Conservation (phyloP, 1,140 invertebrate species). For the Paralvinella palmiformis region DNA sequence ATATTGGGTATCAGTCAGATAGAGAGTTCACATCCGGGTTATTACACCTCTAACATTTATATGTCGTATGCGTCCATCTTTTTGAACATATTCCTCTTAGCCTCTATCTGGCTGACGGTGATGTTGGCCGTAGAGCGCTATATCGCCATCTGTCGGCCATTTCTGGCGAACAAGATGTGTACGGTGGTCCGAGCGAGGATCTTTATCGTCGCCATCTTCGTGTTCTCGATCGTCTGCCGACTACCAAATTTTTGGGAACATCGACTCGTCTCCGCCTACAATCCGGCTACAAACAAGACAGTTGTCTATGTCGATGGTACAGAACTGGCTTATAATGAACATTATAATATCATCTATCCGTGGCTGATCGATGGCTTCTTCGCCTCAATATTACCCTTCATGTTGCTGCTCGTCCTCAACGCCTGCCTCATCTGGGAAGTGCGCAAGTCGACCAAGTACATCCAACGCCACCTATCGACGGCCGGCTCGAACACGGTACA, state of each 20-base stretch:
- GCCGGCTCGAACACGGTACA: slow-evolving; percentile 49
- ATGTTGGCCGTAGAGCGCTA: slow-evolving; percentile 18
- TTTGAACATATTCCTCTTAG: slow-evolving; percentile 25
- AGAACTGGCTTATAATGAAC: slow-evolving; percentile 46
- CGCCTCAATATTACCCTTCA: slow-evolving; percentile 59
- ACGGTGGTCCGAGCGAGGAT: slow-evolving; percentile 8
- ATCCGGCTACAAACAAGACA: slow-evolving; percentile 46
- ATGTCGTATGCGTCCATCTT: slow-evolving; percentile 26
- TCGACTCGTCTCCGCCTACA: slow-evolving; percentile 53
- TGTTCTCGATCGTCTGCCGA: not conserved
- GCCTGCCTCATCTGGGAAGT: slow-evolving; percentile 64
- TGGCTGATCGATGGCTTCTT: slow-evolving; percentile 60
- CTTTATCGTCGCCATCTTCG: slow-evolving; percentile 4
- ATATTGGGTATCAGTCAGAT: slow-evolving; percentile 23
- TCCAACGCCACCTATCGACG: slow-evolving; percentile 26
- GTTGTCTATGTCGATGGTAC: slow-evolving; percentile 17
- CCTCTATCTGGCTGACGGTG: slow-evolving; percentile 21
- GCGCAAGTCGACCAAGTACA: slow-evolving; percentile 43
- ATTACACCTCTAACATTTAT: slow-evolving; percentile 17
- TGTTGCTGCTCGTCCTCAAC: slow-evolving; percentile 64
- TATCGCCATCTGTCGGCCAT: slow-evolving; percentile 20
- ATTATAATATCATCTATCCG: slow-evolving; percentile 58
- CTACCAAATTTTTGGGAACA: slow-evolving; percentile 17
- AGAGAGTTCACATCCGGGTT: not conserved
- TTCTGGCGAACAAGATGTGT: slow-evolving; percentile 7